Conservation (phyloP, 1,140 invertebrate genomes). For the Polypedilum pembai region DNA sequence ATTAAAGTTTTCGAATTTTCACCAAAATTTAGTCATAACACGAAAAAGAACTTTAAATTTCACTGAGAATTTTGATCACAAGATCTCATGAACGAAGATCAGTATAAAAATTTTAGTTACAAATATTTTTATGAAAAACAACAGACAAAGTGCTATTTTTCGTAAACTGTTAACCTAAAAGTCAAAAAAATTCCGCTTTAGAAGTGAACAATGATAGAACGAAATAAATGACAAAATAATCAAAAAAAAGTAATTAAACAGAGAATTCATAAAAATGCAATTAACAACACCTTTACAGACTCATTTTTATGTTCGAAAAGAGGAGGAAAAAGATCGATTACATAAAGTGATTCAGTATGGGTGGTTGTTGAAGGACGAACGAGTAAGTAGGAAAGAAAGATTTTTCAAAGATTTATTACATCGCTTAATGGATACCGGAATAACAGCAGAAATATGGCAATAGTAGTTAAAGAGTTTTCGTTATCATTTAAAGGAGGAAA, state of each 20-base stretch:
- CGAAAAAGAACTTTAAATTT: no score
- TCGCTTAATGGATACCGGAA: background rate
- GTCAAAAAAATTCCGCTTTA: no score
- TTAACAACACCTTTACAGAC: conserved; percentile 3
- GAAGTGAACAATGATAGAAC: no score
- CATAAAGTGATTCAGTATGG: background rate
- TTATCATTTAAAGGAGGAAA: background rate
- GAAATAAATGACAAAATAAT: no score
- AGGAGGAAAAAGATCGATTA: background rate
- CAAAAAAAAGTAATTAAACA: background rate
- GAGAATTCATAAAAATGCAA: background rate
- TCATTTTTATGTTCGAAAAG: background rate
- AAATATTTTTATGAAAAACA: no score
- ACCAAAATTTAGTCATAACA: no score
- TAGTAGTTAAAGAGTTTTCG: background rate
- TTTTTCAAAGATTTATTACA: conserved; percentile 27
- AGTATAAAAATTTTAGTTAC: no score
- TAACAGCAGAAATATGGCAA: background rate
- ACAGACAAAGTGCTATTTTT: no score
- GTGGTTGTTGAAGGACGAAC: conserved; percentile 23
- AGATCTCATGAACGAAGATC: no score
- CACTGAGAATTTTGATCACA: no score
- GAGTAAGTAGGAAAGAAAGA: conserved; percentile 15
- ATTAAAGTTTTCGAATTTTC: no score
- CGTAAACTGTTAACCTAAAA: no score